Evolutionary conservation across 2,888 invertebrate genomes (phyloP), one percentile per base, ranked within the genome.

Genomic region (Platycheirus rosarum): DNA sequence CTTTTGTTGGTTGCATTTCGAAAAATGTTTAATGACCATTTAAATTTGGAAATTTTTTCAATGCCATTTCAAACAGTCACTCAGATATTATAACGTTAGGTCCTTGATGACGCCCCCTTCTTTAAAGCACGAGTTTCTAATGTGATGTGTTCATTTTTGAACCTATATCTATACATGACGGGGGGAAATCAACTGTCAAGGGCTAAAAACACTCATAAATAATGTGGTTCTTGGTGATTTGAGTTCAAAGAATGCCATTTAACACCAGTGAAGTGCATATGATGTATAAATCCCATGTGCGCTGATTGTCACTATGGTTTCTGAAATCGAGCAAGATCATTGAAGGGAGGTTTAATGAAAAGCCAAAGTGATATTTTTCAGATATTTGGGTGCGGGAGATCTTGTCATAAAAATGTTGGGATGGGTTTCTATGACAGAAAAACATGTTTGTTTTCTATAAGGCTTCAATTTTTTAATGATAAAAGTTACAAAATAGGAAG

Each of bases 181-280:
- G 29, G 44, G 29, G 65, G 55, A 62, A 66, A 62, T 29, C 35
- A 8, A 80, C 75, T 80, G 79, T 75, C 75, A 60, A 62, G 76
- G 80, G 77, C 77, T 82, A 82, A 82, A 77, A 82, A 82, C 82
- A 68, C 66, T 82, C 82, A 82, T 77, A 82, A 82, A 82, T 82
- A 77, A 77, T 82, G 77, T 42, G 71, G 68, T 63, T 51, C 18
- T 32, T 71, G 77, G 60, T 55, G 66, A 57, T 82, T 76, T 62
- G 70, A 55, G 55, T 76, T 68, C 70, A 68, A 55, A 29, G 49
- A 71, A 77, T 82, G 68, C 73, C 84, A 69, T 84, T 84, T 84
- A 78, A 84, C 73, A 84, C 84, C 84, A 78, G 37, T 84, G 63
- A 51, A 69, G 69, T 60, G 60, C 63, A 73, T 84, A 82, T 77